These are phyloP conservation scores for Cloeon dipterum DNA, from an alignment of 2,888 invertebrate species.

Conservation along the genomic window DNA sequence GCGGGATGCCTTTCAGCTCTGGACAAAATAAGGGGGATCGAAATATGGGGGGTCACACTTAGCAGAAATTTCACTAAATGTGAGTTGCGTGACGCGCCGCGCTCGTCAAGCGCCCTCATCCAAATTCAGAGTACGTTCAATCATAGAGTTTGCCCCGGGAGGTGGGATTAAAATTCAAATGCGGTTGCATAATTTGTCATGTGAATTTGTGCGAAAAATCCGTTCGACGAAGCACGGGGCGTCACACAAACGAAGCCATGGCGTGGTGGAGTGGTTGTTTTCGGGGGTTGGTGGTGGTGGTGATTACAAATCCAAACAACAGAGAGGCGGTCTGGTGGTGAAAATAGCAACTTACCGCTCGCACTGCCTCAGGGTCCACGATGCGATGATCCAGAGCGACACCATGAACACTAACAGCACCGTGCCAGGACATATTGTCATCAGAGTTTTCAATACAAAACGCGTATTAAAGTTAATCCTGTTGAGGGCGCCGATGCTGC, in stretches of 20 bases:
- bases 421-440: constrained; percentile 98
- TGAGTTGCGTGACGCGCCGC: too few species aligned
- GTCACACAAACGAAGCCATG: not conserved
- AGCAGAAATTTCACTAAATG: too few species aligned
- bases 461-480: constrained; percentile 95
- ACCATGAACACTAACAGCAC: constrained; percentile 98
- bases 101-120: too few species aligned
- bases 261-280: not conserved
- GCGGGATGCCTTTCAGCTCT: too few species aligned
- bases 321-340: not conserved
- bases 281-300: not conserved
- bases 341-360: constrained; percentile 56
- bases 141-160: too few species aligned
- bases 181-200: too few species aligned
- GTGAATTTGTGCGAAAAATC: too few species aligned
- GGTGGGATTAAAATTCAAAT: too few species aligned
- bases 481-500: constrained; percentile 75
- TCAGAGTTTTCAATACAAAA: constrained; percentile 92
- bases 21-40: too few species aligned
- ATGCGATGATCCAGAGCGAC: constrained; percentile 97
- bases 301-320: not conserved
- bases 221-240: not conserved
- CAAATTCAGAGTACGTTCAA: too few species aligned
- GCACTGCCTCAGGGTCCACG: constrained; percentile 95
- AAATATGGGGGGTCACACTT: too few species aligned